A percentile compares a stretch with the other conserved stretches of the same genome.
These are phyloP conservation scores for Dipodomys stephensi DNA, from an alignment of 2,113 vertebrate species.

Conservation along the genomic window DNA sequence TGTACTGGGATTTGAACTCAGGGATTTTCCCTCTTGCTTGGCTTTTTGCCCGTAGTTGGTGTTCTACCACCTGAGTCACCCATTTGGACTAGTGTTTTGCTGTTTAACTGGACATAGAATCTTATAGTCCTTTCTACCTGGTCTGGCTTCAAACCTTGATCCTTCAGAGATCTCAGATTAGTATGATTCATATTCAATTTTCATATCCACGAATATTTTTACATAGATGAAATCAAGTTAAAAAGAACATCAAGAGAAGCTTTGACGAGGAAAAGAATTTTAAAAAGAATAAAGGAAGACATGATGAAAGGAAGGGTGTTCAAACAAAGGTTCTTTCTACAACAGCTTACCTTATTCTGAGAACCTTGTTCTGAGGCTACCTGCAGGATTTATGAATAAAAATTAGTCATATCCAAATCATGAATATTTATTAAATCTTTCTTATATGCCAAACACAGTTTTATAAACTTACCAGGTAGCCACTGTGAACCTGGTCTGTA, in stretches of 20 bases:
- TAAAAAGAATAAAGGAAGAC: neutral
- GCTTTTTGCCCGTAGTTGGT: no score
- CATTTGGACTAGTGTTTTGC: no score
- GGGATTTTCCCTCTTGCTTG: no score
- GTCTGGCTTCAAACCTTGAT: no score
- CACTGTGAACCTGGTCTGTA: neutral
- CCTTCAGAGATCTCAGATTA: no score
- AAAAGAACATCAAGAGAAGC: slow-evolving; percentile 49
- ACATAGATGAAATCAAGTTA: slow-evolving; percentile 47
- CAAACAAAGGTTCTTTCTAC: slow-evolving; percentile 6
- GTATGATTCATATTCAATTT: no score
- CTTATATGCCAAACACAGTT: neutral
- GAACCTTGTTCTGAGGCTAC: neutral
- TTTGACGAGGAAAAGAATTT: slow-evolving; percentile 58
- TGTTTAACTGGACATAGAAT: no score
- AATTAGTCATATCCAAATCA: neutral
- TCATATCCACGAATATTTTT: slow-evolving; percentile 4
- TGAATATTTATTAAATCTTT: neutral
- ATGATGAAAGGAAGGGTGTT: neutral
- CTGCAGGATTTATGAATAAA: neutral
- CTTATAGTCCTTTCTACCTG: no score
- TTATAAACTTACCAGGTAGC: neutral
- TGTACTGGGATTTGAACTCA: no score
- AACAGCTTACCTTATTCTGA: neutral
- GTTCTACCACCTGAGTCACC: no score